phyloP scores from a whole-genome alignment of 2,888 invertebrate genomes.

The Caprella mutica region DNA sequence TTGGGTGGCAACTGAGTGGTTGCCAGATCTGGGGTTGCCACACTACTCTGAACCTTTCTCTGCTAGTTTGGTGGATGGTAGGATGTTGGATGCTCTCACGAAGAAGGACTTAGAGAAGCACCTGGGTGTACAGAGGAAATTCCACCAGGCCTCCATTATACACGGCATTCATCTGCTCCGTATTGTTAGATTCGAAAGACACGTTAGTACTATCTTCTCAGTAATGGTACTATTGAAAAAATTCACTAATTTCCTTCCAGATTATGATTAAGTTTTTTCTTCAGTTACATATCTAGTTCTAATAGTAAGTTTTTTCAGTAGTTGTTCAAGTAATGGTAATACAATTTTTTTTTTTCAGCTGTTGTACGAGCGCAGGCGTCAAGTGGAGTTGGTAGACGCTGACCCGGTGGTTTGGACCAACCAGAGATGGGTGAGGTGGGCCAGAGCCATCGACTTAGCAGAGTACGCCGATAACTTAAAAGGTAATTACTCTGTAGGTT shows the following conservation, averaged over 20 bases:
- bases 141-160: constrained; percentile 86
- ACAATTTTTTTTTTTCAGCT: constrained; percentile 50
- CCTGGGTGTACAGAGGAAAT: constrained; percentile 79
- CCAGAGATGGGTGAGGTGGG: constrained; percentile 86
- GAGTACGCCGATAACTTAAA: constrained; percentile 88
- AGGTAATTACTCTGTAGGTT: constrained; percentile 49
- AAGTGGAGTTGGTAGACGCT: constrained; percentile 74
- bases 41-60: constrained; percentile 79
- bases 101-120: constrained; percentile 90
- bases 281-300: background rate
- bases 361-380: constrained; percentile 70
- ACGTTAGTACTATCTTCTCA: constrained; percentile 48
- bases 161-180: constrained; percentile 84
- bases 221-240: background rate
- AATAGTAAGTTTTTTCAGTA: background rate
- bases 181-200: constrained; percentile 83
- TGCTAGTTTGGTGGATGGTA: constrained; percentile 78
- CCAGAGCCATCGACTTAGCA: constrained; percentile 78
- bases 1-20: constrained; percentile 88
- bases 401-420: constrained; percentile 95
- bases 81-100: constrained; percentile 82
- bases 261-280: background rate
- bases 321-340: background rate
- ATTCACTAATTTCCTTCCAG: background rate
- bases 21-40: constrained; percentile 78